Evolutionary conservation across 2,113 vertebrate genomes (phyloP), one percentile per base, ranked within the genome.

Genomic region (Sebastes fasciatus): DNA sequence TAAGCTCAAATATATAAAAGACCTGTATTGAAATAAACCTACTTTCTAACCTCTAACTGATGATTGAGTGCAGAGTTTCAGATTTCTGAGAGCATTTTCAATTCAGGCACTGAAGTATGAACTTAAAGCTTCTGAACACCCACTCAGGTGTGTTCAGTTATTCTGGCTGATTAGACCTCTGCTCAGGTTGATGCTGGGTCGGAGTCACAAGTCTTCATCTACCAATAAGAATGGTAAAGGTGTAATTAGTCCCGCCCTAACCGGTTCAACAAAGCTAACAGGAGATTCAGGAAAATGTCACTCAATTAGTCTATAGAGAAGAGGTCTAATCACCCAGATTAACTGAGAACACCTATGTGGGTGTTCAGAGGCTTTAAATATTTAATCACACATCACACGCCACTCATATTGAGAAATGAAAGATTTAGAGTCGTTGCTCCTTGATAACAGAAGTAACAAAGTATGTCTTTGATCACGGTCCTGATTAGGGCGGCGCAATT

Each of bases 321-420:
- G 34, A 34, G 34, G 34, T 34, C 34, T 34, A 34, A 34, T 34
- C 34, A 34, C 34, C 34, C 34, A 34, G 34, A 34, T 34, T 34
- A 34, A 34, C 34, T 34, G 34, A 34, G 34, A 34, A 34, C 34
- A 34, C 34, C 34, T 34, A 34, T 34, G 34, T 34, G 34, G 34
- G 34, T 34, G 34, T 34, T 34, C 34, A 34, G 34, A 34, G 34
- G 34, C 34, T 34, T 34, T 34, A 51, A 84, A 74, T 86, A 65
- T 82, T 83, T 77, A 49, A 77, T 83, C 67, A 74, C 12, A 16
- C 48, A 43, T 42, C 67, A 74, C n/a, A 71, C 58, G 34, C 9
- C 45, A 63, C 42, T 67, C 23, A 46, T 64, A 57, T 57, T 66
- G 14, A 58, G 34, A 2, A 63, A 68, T 80, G 21, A 65, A 77